Conservation (phyloP, 2,797 vertebrate species). For the Acridotheres tristis region DNA sequence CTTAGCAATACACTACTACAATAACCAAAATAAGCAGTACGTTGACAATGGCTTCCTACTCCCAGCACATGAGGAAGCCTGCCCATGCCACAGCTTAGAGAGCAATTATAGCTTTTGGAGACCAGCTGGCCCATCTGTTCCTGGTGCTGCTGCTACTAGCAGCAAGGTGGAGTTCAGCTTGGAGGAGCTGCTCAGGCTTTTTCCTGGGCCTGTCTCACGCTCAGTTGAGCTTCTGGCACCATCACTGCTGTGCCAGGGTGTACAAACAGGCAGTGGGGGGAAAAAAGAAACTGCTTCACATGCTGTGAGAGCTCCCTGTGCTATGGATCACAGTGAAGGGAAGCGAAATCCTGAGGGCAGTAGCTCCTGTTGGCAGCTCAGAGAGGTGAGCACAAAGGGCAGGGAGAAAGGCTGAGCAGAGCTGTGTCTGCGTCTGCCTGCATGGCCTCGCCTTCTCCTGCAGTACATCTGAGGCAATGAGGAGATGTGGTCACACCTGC, state of each 20-base stretch:
- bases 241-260: neutral
- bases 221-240: neutral
- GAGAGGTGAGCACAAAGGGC: neutral
- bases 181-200: neutral
- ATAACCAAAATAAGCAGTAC: constrained; percentile 29
- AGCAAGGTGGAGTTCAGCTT: neutral
- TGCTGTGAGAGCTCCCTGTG: neutral
- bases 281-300: neutral
- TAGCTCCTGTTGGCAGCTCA: neutral
- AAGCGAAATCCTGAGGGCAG: neutral
- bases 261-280: neutral
- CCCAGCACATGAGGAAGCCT: constrained; percentile 16
- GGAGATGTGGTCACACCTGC: rapidly evolving
- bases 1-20: neutral
- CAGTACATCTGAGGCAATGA: neutral
- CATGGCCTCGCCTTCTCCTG: neutral
- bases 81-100: neutral
- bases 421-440: neutral
- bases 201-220: rapidly evolving
- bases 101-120: neutral
- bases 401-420: neutral
- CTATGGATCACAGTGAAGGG: neutral
- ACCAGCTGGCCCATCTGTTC: constrained; percentile 20
- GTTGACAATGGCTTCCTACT: neutral
- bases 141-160: neutral